Base-by-base conservation (phyloP, 2,113 vertebrate genomes). In the Melanotaenia duboulayi region DNA sequence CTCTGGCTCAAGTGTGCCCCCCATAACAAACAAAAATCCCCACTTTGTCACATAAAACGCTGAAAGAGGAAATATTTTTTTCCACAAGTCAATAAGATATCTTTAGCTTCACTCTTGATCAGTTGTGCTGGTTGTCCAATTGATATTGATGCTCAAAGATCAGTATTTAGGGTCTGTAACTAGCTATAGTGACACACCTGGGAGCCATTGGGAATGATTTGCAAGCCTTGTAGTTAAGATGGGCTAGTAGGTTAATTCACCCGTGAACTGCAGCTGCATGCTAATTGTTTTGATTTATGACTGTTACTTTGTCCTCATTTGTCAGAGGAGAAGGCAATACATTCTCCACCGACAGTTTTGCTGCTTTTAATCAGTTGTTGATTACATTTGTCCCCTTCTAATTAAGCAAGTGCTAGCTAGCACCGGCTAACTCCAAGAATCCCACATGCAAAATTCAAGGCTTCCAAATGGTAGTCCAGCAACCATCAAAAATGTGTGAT, bases 361-460 rank as follows among this genome's bases (percentile, higher is more conserved):
- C 35, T 23, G 14, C 12, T 40, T 60, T 60, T 60, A 60, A 40
- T 60, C 57, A 60, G 37, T 40, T 42, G n/a, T 7, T 59, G 35
- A 59, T 59, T 59, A 60, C 22, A 35, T 40, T 23, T 9, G 28
- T n/a, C 35, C n/a, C n/a, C n/a, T 20, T 14, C n/a, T 59, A 39
- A 59, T 59, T 22, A 39, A 59, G n/a, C n/a, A 2, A 37, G 56
- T 11, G 56, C 56, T 14, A 16, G 22, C 59, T 24, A 16, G 4
- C 1, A 46, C 4, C 14, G 14, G 11, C 40, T 42, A 42, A 8
- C 58, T 42, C 39, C 58, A 32, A 35, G 35, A 57, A 35, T 37
- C 17, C 35, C 35, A 60, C 22, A 60, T 22, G 2, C 11, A 23
- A 7, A 46, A 46, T 3, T 46, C 20, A 44, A 25, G 22, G 39